Evolutionary conservation across 2,113 vertebrate species (phyloP), one percentile per base, ranked within the genome.

Genomic region (Isichthys henryi): DNA sequence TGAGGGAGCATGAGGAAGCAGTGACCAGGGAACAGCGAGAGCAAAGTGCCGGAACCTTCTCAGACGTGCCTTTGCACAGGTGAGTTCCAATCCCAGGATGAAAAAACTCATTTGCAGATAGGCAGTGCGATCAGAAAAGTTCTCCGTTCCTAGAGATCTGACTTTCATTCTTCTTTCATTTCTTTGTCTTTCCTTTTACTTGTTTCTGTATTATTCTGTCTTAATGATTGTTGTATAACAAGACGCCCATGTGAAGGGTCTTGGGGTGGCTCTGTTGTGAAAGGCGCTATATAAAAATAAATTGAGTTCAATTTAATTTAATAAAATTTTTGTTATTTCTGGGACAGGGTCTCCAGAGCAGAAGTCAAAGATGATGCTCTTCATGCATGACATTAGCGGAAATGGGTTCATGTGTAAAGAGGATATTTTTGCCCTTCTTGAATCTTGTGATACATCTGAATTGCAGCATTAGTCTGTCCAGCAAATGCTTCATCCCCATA

Each of bases 41-140:
- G 90, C 91, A 96, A 91, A 97, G 97, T 89, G 95, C 99, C 92
- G 98, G 99, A 91, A 97, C 95, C n/a, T 99, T 99, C 99, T 99
- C 91, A 96, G 98, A 88, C 97, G 98, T 2, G 96, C 98, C 13
- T 98, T 99, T 94, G 95, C 97, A 80, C 96, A 98, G 96, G 98
- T 99, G 93, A 19, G 21, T 48, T 58, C 35, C 52, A 39, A 43
- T 19, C 27, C 84, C 6, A 86, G 8, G 43, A 23, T 84, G 82
- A 31, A 48, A 48, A 13, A 52, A 17, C 23, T 31, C 46, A 10
- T 46, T 83, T 45, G 43, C 80, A 83, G 17, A 2, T 53, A 53
- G 17, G 52, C 5, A 1, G 52, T 53, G 52, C 52, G 19, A 6
- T 53, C 52, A 53, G 52, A 21, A 53, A 53, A 53, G 39, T n/a